Evolutionary conservation across 2,113 vertebrate genomes (phyloP).

Genomic region (Rynchops niger): DNA sequence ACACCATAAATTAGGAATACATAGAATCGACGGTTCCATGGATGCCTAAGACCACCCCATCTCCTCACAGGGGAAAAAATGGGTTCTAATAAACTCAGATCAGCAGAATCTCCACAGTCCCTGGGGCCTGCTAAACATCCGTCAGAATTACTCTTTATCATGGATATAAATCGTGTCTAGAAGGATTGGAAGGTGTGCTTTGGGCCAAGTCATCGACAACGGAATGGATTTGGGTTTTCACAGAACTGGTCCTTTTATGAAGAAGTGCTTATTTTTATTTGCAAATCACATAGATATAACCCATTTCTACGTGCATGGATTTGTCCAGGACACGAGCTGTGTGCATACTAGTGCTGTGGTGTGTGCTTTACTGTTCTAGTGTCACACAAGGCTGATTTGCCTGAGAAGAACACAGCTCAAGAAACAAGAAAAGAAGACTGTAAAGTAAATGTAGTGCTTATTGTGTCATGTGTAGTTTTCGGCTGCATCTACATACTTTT

Average conservation of each 20-base stretch:
- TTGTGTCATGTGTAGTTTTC: neutral
- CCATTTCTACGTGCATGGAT: neutral
- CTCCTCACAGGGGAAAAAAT: neutral
- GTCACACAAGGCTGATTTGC: neutral
- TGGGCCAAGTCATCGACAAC: neutral
- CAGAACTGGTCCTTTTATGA: neutral
- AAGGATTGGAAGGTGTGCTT: neutral
- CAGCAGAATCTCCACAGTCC: neutral
- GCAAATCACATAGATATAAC: neutral
- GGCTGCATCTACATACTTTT: neutral
- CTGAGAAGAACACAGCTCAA: neutral
- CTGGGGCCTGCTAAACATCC: neutral
- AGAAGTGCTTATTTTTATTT: neutral
- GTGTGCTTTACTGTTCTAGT: conserved; percentile 30
- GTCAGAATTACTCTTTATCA: neutral
- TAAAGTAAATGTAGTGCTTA: neutral
- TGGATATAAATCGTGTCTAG: neutral
- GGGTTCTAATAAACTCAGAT: neutral
- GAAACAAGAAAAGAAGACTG: neutral
- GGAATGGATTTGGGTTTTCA: neutral
- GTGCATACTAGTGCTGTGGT: neutral
- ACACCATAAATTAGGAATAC: neutral
- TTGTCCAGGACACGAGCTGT: neutral
- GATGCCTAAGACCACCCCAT: neutral
- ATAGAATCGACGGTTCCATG: too few relatives aligned